phyloP scores from a whole-genome alignment of 1,140 invertebrate species.

The Dreissena rostriformis region DNA sequence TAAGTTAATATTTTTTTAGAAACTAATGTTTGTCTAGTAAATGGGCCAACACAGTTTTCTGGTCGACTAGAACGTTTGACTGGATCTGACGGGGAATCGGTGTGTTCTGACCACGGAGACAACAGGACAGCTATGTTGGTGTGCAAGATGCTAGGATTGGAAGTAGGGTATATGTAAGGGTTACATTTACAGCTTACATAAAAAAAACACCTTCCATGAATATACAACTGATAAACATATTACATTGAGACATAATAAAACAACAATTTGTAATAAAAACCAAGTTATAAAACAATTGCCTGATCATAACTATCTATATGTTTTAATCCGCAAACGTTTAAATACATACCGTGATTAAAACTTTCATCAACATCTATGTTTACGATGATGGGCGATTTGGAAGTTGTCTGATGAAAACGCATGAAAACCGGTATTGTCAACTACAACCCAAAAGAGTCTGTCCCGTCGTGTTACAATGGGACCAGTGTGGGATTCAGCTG shows the following conservation, averaged over 20 bases:
- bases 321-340: not conserved
- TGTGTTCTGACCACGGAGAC: slow-evolving; percentile 4
- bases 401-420: not conserved
- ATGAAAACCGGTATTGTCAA: slow-evolving; percentile 15
- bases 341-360: not conserved
- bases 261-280: not conserved
- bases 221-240: not conserved
- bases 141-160: slow-evolving; percentile 33
- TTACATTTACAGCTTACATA: not conserved
- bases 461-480: not conserved
- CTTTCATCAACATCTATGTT: not conserved
- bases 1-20: too few species aligned
- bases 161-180: not conserved
- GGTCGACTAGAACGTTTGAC: slow-evolving; percentile 21
- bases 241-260: not conserved
- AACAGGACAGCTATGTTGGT: slow-evolving; percentile 6
- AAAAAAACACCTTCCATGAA: not conserved
- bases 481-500: slow-evolving; percentile 16
- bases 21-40: slow-evolving; percentile 6
- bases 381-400: slow-evolving; percentile 7
- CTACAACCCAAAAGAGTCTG: not conserved
- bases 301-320: not conserved
- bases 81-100: not conserved
- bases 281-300: not conserved
- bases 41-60: not conserved